phyloP scores from a whole-genome alignment of 2,113 vertebrate genomes.

The Upupa epops region DNA sequence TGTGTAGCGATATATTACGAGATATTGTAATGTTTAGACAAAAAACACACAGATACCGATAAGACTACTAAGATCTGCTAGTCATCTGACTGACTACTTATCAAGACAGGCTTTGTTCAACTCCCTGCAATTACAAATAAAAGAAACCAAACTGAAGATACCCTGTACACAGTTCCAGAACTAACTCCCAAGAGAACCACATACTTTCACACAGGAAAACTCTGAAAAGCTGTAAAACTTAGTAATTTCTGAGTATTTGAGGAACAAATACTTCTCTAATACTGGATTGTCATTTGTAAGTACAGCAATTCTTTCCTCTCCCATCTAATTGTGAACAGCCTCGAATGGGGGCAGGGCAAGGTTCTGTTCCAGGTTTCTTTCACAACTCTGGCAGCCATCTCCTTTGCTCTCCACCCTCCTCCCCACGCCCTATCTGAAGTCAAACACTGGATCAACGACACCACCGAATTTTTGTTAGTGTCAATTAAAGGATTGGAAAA shows the following conservation, averaged over 20 bases:
- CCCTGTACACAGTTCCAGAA: not conserved
- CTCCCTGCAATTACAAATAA: not conserved
- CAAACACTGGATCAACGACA: not conserved
- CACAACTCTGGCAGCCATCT: not conserved
- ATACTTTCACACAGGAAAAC: not conserved
- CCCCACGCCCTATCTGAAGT: not conserved
- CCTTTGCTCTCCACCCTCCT: not conserved
- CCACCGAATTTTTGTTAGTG: not conserved
- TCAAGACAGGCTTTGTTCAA: not conserved
- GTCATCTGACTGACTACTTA: not conserved
- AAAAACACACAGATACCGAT: not conserved
- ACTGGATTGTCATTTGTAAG: too few relatives aligned
- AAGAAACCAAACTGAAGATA: not conserved
- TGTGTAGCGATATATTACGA: not conserved
- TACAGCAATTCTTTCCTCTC: not conserved
- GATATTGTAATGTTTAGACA: not conserved
- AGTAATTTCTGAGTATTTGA: not conserved
- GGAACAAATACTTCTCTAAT: too few relatives aligned
- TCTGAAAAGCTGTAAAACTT: not conserved
- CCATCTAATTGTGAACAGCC: not conserved
- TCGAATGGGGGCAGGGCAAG: not conserved
- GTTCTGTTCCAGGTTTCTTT: not conserved
- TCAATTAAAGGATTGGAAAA: not conserved
- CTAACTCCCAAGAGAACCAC: not conserved
- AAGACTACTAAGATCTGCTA: not conserved